These are phyloP conservation scores for Mus musculus DNA, from an alignment of 2,113 vertebrate genomes.

Conservation along the genomic window GRCm39 chr10:58199501-58200000, in stretches of 20 bases:
- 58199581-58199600: not conserved
- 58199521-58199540: not conserved
- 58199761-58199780: not conserved
- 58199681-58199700: not conserved
- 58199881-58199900: not conserved
- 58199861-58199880: not conserved
- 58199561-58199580: not conserved
- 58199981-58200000: not conserved
- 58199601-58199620: not conserved
- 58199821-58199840: not conserved
- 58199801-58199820: not conserved
- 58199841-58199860: not conserved
- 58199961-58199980: not conserved
- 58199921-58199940: not conserved
- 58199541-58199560: not conserved
- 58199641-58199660: not conserved
- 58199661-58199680: not conserved
- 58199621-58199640: not conserved
- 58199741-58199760: not conserved
- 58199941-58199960: not conserved
- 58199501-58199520: not conserved
- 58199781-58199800: slow-evolving; percentile 9
- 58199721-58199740: not conserved
- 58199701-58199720: not conserved
- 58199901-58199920: not conserved